Evolutionary conservation across 2,888 invertebrate genomes (phyloP).

Genomic region (Lepidochrysops patricia): DNA sequence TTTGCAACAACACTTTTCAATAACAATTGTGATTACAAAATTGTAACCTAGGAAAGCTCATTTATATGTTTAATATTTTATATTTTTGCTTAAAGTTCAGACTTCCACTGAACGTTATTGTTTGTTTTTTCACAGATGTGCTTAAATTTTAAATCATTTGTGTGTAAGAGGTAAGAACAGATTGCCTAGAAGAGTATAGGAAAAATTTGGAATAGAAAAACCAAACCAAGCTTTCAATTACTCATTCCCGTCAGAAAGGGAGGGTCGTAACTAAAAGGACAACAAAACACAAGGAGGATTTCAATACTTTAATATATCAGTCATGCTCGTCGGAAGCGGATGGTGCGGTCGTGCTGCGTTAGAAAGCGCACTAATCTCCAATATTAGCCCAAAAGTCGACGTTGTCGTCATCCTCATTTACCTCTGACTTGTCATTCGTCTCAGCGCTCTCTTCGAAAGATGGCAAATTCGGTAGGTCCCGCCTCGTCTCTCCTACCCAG

Average conservation of each 20-base stretch:
- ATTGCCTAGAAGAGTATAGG: not conserved
- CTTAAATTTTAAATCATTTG: not conserved
- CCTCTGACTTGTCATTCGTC: conserved; percentile 42
- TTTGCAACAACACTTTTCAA: not conserved
- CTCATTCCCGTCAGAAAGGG: conserved; percentile 42
- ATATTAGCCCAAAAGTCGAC: conserved; percentile 65
- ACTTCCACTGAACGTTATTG: no score
- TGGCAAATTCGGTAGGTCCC: conserved; percentile 47
- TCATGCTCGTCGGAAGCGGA: conserved; percentile 57
- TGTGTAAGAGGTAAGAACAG: not conserved
- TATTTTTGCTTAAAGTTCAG: no score
- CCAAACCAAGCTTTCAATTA: conserved; percentile 46
- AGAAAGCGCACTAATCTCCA: conserved; percentile 53
- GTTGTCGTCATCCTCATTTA: conserved; percentile 54
- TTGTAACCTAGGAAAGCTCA: not conserved
- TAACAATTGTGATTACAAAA: no score
- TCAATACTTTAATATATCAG: conserved; percentile 57
- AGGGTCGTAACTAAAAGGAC: conserved; percentile 37
- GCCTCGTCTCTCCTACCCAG: conserved; percentile 31
- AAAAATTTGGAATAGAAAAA: conserved; percentile 30
- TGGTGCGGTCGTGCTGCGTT: conserved; percentile 48
- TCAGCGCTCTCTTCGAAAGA: conserved; percentile 62
- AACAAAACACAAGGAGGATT: conserved; percentile 50
- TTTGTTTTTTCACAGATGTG: not conserved
- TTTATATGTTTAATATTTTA: not conserved